phyloP scores from a whole-genome alignment of 1,140 invertebrate species.

The Meloidogyne hapla region DNA sequence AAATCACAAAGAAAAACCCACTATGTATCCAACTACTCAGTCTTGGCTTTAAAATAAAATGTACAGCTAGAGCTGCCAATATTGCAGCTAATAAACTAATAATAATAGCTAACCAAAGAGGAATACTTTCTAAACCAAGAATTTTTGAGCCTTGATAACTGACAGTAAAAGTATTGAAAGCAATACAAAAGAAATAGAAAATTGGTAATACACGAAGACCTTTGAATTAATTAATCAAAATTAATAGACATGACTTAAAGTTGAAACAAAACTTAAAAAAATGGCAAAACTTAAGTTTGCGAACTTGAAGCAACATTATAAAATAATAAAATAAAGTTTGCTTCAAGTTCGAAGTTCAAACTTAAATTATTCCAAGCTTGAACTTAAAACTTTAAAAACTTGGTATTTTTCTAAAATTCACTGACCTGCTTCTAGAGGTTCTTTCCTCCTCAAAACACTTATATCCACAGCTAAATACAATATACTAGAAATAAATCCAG shows the following conservation, averaged over 20 bases:
- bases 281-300: too few relatives aligned
- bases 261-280: too few relatives aligned
- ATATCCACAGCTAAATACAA: conserved; percentile 48
- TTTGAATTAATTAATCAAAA: background rate
- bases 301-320: too few relatives aligned
- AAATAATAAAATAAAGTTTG: too few relatives aligned
- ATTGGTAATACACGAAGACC: conserved; percentile 64
- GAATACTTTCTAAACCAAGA: conserved; percentile 67
- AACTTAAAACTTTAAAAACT: too few relatives aligned
- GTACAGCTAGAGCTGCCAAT: conserved; percentile 44
- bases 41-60: conserved; percentile 52
- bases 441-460: conserved; percentile 61
- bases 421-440: background rate
- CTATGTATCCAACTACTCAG: conserved; percentile 38
- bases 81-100: conserved; percentile 47
- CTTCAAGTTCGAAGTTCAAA: too few relatives aligned
- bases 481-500: conserved; percentile 39
- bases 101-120: conserved; percentile 3
- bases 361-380: too few relatives aligned
- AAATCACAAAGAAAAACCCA: background rate
- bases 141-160: conserved; percentile 85
- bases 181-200: conserved; percentile 86
- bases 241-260: background rate
- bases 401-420: background rate
- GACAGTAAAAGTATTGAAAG: conserved; percentile 87